Evolutionary conservation across 2,797 vertebrate species (phyloP).

Genomic region (Tadarida brasiliensis): DNA sequence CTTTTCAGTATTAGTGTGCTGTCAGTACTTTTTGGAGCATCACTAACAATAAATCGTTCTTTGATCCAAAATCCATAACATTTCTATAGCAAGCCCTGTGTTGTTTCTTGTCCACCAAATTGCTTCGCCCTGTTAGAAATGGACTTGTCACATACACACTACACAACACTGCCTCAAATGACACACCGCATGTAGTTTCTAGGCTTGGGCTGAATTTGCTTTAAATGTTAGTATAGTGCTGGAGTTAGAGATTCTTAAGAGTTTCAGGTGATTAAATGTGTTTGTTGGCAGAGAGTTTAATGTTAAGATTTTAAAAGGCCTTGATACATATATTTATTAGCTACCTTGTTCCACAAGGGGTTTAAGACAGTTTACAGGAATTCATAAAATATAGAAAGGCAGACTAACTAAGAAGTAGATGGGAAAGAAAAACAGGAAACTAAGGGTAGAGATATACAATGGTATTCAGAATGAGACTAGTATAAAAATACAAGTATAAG

Average conservation of each 20-base stretch:
- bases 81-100: neutral
- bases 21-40: neutral
- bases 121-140: constrained; percentile 9
- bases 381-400: constrained; percentile 40
- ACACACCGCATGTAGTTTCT: neutral
- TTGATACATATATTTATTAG: constrained; percentile 27
- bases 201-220: constrained; percentile 19
- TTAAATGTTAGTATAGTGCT: constrained; percentile 49
- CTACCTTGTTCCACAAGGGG: constrained; percentile 27
- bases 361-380: constrained; percentile 42
- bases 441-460: constrained; percentile 18
- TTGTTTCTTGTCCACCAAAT: neutral
- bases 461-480: constrained; percentile 5
- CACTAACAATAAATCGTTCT: constrained; percentile 5
- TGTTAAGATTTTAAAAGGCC: constrained; percentile 48
- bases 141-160: neutral
- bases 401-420: constrained; percentile 28
- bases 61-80: constrained; percentile 3
- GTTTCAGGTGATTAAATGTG: constrained; percentile 29
- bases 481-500: neutral
- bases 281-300: constrained; percentile 55
- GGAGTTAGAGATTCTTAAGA: constrained; percentile 37
- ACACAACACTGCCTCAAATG: neutral
- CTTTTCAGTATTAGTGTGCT: neutral
- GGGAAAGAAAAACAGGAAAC: constrained; percentile 36